Base-by-base conservation (phyloP, 2,797 vertebrate genomes). In the Emydoidea blandingii region DNA sequence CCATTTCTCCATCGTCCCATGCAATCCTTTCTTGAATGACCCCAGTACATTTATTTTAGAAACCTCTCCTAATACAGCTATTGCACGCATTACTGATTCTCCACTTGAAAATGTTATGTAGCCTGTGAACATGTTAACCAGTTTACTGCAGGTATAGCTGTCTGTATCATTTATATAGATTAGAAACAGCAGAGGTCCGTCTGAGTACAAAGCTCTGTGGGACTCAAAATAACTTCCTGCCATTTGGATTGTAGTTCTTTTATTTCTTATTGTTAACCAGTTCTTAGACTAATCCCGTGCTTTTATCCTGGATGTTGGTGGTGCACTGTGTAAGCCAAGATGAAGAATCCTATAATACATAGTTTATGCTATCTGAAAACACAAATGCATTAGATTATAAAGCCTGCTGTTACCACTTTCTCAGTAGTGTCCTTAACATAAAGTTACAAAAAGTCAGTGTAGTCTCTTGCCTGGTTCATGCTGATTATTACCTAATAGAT, bases 281-380 rank as follows among this genome's bases (percentile, higher is more conserved):
- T 90, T 79, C 56, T 91, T 91, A 94, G 88, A 56, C 19, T 65
- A 90, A 96, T 15, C 12, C 82, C 90, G 5, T 31, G 3, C 3
- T 83, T 94, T 68, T 82, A 91, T 83, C 34, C 76, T 72, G 54
- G 47, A 37, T 93, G 72, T 52, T 89, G 31, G 19, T 89, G 49
- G 57, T 91, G 56, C 76, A 78, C 25, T 80, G 2, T 27, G 19
- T 85, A 19, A 44, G 50, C n/a, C 79, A 96, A 91, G 90, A 92
- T 31, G 41, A 85, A 89, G 80, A 72, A 83, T 19, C n/a, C 56
- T 88, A 10, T 89, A 81, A 95, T 59, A 91, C 27, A 78, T 92
- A 86, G 88, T 92, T 92, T 95, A 92, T 91, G 65, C 21, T 78
- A 74, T 78, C 80, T 96, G 79, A 78, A 96, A 88, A 91, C 34